These are phyloP conservation scores for Pachypanchax playfairii DNA, from an alignment of 2,113 vertebrate species.

Conservation along the genomic window DNA sequence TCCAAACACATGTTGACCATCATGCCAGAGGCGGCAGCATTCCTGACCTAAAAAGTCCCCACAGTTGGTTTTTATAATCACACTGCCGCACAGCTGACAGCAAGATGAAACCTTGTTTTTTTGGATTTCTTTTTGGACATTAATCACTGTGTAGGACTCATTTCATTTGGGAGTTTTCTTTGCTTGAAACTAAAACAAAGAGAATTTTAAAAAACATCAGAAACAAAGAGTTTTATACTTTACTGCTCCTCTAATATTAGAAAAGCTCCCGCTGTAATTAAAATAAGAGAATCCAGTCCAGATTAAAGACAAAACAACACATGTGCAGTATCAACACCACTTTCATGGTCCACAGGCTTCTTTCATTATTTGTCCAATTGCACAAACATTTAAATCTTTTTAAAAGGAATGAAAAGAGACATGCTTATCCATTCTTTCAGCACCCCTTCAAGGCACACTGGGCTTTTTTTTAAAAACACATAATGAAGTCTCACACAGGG, in stretches of 20 bases:
- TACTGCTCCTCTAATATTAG: neutral
- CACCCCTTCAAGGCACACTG: slow-evolving; percentile 9
- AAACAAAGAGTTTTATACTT: neutral
- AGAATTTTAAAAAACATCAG: neutral
- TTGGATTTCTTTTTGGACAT: slow-evolving; percentile 9
- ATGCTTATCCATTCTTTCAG: slow-evolving; percentile 15
- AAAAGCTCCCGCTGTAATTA: neutral
- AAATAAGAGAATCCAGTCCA: neutral
- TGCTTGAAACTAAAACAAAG: neutral
- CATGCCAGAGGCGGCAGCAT: slow-evolving; percentile 60
- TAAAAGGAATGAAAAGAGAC: slow-evolving; percentile 14
- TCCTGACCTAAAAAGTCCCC: slow-evolving; percentile 72
- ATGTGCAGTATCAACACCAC: slow-evolving; percentile 9
- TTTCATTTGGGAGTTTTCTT: slow-evolving; percentile 9
- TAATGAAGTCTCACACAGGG: slow-evolving; percentile 21
- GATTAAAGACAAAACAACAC: slow-evolving; percentile 11
- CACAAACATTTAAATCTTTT: slow-evolving; percentile 28
- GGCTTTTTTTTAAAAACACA: slow-evolving; percentile 31
- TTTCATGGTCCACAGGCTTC: slow-evolving; percentile 14
- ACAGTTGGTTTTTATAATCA: slow-evolving; percentile 75
- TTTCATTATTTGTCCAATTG: slow-evolving; percentile 15
- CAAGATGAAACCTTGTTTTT: slow-evolving; percentile 46
- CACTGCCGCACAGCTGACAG: slow-evolving; percentile 63
- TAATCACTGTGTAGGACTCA: no score
- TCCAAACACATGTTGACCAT: slow-evolving; percentile 74